Base-by-base conservation (phyloP, 2,888 invertebrate genomes). In the Conops quadrifasciatus region DNA sequence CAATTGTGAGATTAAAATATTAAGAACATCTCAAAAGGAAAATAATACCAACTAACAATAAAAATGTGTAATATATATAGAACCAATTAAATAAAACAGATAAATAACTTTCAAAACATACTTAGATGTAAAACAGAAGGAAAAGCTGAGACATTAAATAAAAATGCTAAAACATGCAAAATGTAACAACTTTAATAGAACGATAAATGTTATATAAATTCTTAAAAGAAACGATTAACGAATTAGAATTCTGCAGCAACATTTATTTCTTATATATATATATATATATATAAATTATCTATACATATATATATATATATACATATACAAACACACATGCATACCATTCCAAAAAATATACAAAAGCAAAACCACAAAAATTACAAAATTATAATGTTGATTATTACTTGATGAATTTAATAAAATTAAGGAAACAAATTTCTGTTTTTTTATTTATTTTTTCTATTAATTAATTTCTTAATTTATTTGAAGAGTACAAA, bases 261-360 rank as follows among this genome's bases (percentile, higher is more conserved):
- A 75, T n/a, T n/a, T n/a, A n/a, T n/a, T n/a, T n/a, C n/a, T n/a
- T n/a, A n/a, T n/a, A n/a, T 4, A 74, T 71, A 73, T 43, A 75
- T 73, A n/a, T 77, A 75, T 75, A 75, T 75, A 75, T 77, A 78
- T 72, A 78, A 78, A 79, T 77, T 75, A 79, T 77, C 79, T 78
- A 80, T 77, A 80, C 77, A 75, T 77, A 64, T 15, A 51, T 73
- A 71, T 51, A 65, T 56, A 70, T 58, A 58, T 59, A 68, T 64
- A 64, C 58, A 70, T 65, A 70, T 21, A 64, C 45, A 62, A 74
- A 70, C 72, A 71, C 70, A 72, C 73, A 72, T 72, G 72, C 71
- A 72, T 71, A 76, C 71, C 4, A 36, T 36, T 36, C 36, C 9
- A 36, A 77, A 76, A 75, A 70, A 76, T 77, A 80, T 60, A 58